Evolutionary conservation across 2,888 invertebrate species (phyloP).

Genomic region (Ectemnius cavifrons): DNA sequence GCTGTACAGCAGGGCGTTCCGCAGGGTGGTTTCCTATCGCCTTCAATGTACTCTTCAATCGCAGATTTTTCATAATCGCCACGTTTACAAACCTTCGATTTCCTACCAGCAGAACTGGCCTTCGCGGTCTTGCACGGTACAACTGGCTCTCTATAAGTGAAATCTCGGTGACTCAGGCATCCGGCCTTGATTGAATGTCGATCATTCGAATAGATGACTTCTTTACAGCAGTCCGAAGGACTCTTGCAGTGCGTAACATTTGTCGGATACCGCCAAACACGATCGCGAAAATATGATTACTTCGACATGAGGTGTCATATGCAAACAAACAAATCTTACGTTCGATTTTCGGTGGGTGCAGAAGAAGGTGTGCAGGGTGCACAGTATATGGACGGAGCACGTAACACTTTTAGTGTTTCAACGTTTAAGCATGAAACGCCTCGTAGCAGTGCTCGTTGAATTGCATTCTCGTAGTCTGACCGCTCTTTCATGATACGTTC

Average conservation of each 20-base stretch:
- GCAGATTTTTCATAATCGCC: constrained; percentile 13
- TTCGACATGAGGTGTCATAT: background rate
- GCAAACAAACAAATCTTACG: constrained; percentile 27
- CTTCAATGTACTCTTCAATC: constrained; percentile 10
- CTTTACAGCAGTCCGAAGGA: constrained; percentile 20
- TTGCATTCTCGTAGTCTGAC: constrained; percentile 72
- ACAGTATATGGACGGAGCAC: constrained; percentile 65
- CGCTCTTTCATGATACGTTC: constrained; percentile 69
- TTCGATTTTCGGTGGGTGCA: background rate
- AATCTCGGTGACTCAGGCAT: constrained; percentile 32
- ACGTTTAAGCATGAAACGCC: constrained; percentile 74
- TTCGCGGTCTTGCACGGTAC: constrained; percentile 25
- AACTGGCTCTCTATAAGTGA: constrained; percentile 37
- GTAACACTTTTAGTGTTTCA: constrained; percentile 71
- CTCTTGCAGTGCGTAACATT: background rate
- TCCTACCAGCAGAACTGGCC: constrained; percentile 9
- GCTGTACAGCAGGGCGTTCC: constrained; percentile 37
- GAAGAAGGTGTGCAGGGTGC: constrained; percentile 62
- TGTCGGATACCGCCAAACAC: no score
- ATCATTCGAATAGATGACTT: constrained; percentile 15
- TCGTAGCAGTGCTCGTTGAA: constrained; percentile 71
- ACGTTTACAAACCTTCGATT: constrained; percentile 17
- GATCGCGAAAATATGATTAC: background rate
- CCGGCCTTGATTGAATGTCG: constrained; percentile 23
- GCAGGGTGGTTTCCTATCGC: constrained; percentile 36